A percentile compares a stretch with the other conserved stretches of the same genome.
Evolutionary conservation across 2,797 vertebrate species (phyloP).

Genomic region (Hipposideros larvatus): DNA sequence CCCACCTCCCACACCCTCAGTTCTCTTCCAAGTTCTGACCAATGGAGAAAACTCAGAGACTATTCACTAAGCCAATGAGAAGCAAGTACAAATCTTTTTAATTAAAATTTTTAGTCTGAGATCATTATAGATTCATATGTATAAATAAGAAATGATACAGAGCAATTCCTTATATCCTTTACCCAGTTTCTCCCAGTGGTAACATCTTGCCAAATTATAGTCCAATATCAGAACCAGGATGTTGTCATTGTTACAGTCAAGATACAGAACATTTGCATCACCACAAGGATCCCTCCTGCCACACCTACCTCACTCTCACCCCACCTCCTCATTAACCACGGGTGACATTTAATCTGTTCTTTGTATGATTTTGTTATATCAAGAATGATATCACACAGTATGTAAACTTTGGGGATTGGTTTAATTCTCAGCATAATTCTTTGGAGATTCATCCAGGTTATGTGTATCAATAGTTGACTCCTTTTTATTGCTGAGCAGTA

Average conservation of each 20-base stretch:
- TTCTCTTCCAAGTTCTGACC: not conserved
- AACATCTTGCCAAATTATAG: not conserved
- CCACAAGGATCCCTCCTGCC: not conserved
- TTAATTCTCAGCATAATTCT: not conserved
- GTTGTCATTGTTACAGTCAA: not conserved
- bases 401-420: not conserved
- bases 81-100: not conserved
- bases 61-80: not conserved
- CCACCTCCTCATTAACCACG: not conserved
- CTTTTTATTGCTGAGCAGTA: not conserved
- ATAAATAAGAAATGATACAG: not conserved
- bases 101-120: not conserved
- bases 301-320: not conserved
- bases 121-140: not conserved
- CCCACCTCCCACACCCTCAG: too few relatives aligned
- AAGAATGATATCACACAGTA: not conserved
- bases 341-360: not conserved
- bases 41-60: not conserved
- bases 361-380: not conserved
- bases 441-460: not conserved
- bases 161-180: not conserved
- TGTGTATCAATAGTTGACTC: not conserved
- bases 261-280: not conserved
- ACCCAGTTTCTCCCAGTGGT: not conserved
- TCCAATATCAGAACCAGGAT: not conserved